Base-by-base conservation (phyloP, 2,113 vertebrate species). In the Phrynosoma blainvillii region DNA sequence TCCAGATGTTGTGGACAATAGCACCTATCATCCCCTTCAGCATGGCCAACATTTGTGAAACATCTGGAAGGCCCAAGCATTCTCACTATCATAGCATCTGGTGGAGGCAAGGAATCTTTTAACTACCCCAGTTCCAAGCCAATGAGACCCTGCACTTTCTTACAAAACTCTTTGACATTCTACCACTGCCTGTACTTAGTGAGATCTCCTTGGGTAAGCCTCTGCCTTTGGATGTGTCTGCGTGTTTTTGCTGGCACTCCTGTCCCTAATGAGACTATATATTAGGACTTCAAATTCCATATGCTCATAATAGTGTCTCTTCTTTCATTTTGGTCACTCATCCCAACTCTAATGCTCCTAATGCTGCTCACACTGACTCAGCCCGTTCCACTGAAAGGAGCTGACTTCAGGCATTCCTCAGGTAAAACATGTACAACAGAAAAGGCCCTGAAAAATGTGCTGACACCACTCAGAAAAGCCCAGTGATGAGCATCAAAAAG, bases 401-500 rank as follows among this genome's bases (percentile, higher is more conserved):
- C 76, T 90, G 82, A 87, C 85, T 68, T 59, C 71, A 84, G 85
- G 77, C n/a, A 90, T 54, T 90, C 30, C 70, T 80, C 89, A 42
- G 81, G 76, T 80, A 27, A 66, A 79, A 87, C 68, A 56, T 13
- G 36, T 7, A 1, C 54, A 12, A 54, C 40, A 73, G 56, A 66
- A 47, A 70, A 30, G 78, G 68, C 0, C 78, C 70, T n/a, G 81
- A 85, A 83, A 82, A 47, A 30, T 77, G 52, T 74, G 54, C 82
- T 74, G 59, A 8, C 30, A 13, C 47, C 25, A 76, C 56, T 76
- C 36, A 75, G 23, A 59, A 89, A 54, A 85, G 56, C 16, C 36
- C 62, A 16, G 18, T 16, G 47, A 73, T 40, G 52, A 76, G 30
- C 13, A 32, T 59, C 62, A 83, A 82, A 73, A 42, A 47, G 62